phyloP scores from a whole-genome alignment of 1,140 invertebrate species.

The Calliopsis andreniformis region DNA sequence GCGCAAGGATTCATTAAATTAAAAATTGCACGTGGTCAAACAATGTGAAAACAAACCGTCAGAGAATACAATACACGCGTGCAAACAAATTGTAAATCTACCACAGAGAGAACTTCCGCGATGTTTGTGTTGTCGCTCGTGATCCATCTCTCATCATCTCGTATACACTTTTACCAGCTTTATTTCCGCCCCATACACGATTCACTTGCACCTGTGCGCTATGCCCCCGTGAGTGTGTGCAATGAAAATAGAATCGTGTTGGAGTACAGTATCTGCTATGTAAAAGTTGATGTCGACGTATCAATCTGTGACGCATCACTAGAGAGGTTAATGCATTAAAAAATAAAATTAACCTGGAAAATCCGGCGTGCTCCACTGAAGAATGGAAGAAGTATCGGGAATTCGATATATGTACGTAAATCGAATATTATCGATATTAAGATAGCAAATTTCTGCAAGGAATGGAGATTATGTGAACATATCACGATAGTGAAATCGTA shows the following conservation, averaged over 20 bases:
- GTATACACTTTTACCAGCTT: conserved; percentile 31
- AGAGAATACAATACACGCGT: conserved; percentile 53
- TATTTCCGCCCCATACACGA: neutral
- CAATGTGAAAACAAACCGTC: conserved; percentile 43
- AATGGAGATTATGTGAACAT: too few relatives aligned
- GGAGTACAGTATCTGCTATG: neutral
- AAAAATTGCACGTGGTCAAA: conserved; percentile 58
- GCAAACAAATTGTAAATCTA: conserved; percentile 54
- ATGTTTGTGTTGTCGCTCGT: conserved; percentile 54
- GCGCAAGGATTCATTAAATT: conserved; percentile 46
- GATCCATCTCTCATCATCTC: conserved; percentile 47
- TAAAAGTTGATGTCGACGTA: neutral
- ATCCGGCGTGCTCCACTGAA: neutral
- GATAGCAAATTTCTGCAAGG: too few relatives aligned
- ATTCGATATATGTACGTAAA: too few relatives aligned
- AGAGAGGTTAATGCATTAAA: neutral
- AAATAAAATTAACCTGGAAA: neutral
- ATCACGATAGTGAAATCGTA: too few relatives aligned
- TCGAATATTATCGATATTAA: too few relatives aligned
- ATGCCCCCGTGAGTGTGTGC: neutral
- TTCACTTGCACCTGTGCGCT: conserved; percentile 13
- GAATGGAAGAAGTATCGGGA: neutral
- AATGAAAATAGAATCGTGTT: neutral
- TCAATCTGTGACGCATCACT: neutral
- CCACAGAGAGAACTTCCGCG: conserved; percentile 38